Base-by-base conservation (phyloP, 1,140 invertebrate genomes). In the Neodiprion fabricii region DNA sequence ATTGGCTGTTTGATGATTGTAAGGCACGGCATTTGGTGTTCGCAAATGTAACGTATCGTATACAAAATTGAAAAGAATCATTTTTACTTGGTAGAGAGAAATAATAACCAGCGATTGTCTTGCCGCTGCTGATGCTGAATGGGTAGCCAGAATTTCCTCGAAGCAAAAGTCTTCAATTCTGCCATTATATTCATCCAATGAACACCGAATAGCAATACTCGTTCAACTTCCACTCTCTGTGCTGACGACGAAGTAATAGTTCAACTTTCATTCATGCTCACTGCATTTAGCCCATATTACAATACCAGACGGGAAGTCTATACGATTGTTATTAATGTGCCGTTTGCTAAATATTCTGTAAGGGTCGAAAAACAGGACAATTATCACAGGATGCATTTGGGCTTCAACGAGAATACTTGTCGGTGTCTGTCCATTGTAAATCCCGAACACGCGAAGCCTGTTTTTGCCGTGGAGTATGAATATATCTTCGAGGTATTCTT, bases 401-500 rank as follows among this genome's bases (percentile, higher is more conserved):
- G 47, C 21, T 71, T 8, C 4, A 21, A 21, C 12, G 23, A 69
- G 47, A 14, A 72, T 17, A 50, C 50, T 61, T 75, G 74, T 69
- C n/a, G 17, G 9, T 49, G 65, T 10, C 71, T 71, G 14, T 21
- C n/a, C n/a, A 72, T 28, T 11, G 40, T 49, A 14, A 68, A 67
- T 12, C 65, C 74, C 7, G 71, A 75, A 75, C 72, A 73, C 65
- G 70, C 47, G 17, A 73, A 76, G 23, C 76, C 79, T 0, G 61
- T 79, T 47, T 79, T 80, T 67, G 69, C 79, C n/a, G 68, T 79
- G n/a, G 79, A 81, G 10, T 81, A 76, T 40, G 74, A 77, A 28
- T 81, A 80, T 9, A 4, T 72, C 70, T 74, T 79, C 3, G 9
- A 71, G 65, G 67, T 1, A 66, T 28, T 67, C 1, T n/a, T 11